Evolutionary conservation across 2,113 vertebrate genomes (phyloP).

Genomic region (Anthoscopus minutus): DNA sequence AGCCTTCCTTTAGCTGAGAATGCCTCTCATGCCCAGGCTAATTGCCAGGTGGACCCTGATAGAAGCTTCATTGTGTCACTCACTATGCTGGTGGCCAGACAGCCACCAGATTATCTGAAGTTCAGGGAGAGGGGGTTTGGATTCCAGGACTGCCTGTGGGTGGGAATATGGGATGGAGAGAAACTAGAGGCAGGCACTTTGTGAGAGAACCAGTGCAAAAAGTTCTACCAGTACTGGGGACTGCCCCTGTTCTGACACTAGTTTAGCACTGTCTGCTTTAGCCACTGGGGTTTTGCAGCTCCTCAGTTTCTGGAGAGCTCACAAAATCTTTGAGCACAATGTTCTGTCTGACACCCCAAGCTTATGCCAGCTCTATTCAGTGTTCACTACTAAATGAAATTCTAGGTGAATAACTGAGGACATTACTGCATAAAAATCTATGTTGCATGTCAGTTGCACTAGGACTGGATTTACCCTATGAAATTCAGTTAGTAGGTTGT

Average conservation of each 20-base stretch:
- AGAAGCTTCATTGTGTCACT: not conserved
- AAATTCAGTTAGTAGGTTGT: not conserved
- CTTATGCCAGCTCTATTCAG: not conserved
- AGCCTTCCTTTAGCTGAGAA: not conserved
- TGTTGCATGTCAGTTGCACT: not conserved
- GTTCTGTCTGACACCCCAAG: not conserved
- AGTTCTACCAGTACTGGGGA: not conserved
- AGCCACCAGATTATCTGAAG: not conserved
- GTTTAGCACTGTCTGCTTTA: not conserved
- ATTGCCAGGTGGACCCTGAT: not conserved
- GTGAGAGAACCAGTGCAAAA: not conserved
- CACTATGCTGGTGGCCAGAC: not conserved
- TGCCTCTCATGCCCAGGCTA: not conserved
- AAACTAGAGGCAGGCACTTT: not conserved
- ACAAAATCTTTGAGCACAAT: not conserved
- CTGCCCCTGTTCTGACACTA: not conserved
- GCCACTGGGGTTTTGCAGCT: not conserved
- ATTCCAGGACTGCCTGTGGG: not conserved
- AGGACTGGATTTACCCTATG: not conserved
- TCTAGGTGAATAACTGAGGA: not conserved
- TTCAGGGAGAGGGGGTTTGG: not conserved
- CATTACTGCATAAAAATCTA: not conserved
- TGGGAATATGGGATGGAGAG: not conserved
- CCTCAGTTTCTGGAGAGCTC: not conserved
- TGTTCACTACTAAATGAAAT: not conserved